Evolutionary conservation across 92 coral and sea anemone genomes (phyloP).

Genomic region (Phenganax marumi): DNA sequence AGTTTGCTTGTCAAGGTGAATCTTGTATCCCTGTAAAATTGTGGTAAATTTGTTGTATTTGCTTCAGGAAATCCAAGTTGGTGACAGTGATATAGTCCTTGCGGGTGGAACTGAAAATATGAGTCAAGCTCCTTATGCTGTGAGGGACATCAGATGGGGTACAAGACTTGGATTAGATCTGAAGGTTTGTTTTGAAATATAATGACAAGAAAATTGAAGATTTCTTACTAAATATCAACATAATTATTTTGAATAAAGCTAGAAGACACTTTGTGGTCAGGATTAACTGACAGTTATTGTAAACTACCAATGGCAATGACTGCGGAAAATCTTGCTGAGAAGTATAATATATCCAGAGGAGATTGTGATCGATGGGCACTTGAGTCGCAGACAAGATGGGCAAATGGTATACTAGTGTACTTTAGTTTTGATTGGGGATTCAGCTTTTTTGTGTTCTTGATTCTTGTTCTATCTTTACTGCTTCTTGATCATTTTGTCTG

Average conservation of each 20-base stretch:
- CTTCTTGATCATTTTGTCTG: neutral
- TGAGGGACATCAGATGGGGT: conserved; percentile 93
- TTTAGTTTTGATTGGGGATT: neutral
- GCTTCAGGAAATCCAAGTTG: conserved; percentile 78
- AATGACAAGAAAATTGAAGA: neutral
- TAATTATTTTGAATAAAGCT: conserved; percentile 51
- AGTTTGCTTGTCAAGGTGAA: neutral
- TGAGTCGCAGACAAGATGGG: conserved; percentile 96
- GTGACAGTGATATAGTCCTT: conserved; percentile 88
- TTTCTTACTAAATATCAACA: neutral
- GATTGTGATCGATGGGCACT: conserved; percentile 89
- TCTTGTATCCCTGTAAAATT: neutral
- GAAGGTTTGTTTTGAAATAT: conserved; percentile 55
- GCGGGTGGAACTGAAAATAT: conserved; percentile 94
- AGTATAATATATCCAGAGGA: conserved; percentile 78
- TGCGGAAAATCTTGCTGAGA: conserved; percentile 94
- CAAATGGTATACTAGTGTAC: conserved; percentile 59
- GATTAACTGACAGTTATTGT: conserved; percentile 77
- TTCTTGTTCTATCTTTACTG: too few species aligned
- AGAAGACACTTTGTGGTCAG: conserved; percentile 95
- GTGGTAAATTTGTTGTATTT: neutral
- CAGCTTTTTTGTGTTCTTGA: too few species aligned
- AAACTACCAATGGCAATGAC: conserved; percentile 93
- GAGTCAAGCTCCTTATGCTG: conserved; percentile 98
- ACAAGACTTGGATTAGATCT: conserved; percentile 83